Percentiles rank a stretch among this genome's conserved stretches.
Conservation (phyloP, 2,113 vertebrate genomes). For the Oncorhynchus tshawytscha region DNA sequence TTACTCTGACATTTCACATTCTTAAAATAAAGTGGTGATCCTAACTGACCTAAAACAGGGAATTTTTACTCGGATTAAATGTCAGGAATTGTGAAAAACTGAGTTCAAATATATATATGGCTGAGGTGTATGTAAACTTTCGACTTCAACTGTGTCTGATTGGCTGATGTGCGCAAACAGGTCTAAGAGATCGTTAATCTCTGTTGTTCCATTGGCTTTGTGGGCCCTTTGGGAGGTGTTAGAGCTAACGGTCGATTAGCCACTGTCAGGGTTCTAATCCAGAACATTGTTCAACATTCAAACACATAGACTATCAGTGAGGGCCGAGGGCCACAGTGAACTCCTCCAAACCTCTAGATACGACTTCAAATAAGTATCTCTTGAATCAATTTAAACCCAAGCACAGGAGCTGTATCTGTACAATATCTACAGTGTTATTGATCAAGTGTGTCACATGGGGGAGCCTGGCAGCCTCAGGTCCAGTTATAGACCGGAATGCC, state of each 20-base stretch:
- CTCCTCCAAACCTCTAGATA: background rate
- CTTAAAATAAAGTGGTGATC: too few species aligned
- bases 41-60: too few species aligned
- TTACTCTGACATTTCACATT: too few species aligned
- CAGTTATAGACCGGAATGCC: too few species aligned
- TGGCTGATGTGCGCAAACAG: constrained; percentile 27
- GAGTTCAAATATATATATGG: too few species aligned
- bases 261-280: constrained; percentile 61
- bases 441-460: too few species aligned
- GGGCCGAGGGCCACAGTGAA: background rate
- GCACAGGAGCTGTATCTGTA: background rate
- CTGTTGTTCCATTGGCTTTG: constrained; percentile 63
- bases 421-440: too few species aligned
- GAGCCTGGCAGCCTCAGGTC: too few species aligned
- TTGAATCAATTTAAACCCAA: too few species aligned
- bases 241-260: constrained; percentile 63
- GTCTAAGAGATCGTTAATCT: constrained; percentile 60
- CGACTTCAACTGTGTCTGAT: constrained; percentile 27
- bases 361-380: background rate
- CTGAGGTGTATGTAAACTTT: too few species aligned
- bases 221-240: constrained; percentile 54
- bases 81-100: too few species aligned
- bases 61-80: too few species aligned
- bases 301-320: background rate
- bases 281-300: constrained; percentile 68